A percentile compares a stretch with the other conserved stretches of the same genome.
Evolutionary conservation across 64 coral and sea anemone genomes (phyloP).

Genomic region (Pachyseris speciosa): DNA sequence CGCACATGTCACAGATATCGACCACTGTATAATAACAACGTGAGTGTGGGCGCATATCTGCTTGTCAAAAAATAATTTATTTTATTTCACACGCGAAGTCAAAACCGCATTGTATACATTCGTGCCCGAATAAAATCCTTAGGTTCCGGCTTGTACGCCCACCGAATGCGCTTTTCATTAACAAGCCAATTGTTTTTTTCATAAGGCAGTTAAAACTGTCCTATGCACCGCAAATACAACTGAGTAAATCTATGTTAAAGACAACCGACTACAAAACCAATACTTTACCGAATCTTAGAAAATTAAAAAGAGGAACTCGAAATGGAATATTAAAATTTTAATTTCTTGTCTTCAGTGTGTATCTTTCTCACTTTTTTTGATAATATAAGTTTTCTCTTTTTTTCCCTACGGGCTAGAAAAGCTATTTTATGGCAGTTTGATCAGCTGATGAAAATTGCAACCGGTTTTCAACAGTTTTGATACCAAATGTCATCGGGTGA

Average conservation of each 20-base stretch:
- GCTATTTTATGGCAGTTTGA: not conserved
- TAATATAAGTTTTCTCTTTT: no score
- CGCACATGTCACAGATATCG: not conserved
- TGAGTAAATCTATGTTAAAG: constrained; percentile 23
- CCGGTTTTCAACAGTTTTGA: not conserved
- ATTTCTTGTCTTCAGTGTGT: not conserved
- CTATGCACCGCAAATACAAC: constrained; percentile 35
- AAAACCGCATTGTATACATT: not conserved
- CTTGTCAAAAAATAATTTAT: not conserved
- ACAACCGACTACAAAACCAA: not conserved
- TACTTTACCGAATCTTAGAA: not conserved
- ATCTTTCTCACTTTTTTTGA: not conserved
- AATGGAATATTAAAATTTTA: not conserved
- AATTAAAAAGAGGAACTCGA: not conserved
- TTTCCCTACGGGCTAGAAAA: not conserved
- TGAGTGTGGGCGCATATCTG: not conserved
- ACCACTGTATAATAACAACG: constrained; percentile 19
- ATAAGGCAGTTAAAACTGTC: constrained; percentile 30
- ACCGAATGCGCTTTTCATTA: constrained; percentile 10
- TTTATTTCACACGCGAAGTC: not conserved
- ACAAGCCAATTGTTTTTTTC: constrained; percentile 25
- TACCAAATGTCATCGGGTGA: not conserved
- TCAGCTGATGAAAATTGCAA: constrained; percentile 5
- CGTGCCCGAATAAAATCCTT: not conserved
- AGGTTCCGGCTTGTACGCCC: not conserved